These are phyloP conservation scores for Bolinopsis microptera DNA, from an alignment of 37 sponge, comb jelly and placozoan genomes.

Conservation along the genomic window DNA sequence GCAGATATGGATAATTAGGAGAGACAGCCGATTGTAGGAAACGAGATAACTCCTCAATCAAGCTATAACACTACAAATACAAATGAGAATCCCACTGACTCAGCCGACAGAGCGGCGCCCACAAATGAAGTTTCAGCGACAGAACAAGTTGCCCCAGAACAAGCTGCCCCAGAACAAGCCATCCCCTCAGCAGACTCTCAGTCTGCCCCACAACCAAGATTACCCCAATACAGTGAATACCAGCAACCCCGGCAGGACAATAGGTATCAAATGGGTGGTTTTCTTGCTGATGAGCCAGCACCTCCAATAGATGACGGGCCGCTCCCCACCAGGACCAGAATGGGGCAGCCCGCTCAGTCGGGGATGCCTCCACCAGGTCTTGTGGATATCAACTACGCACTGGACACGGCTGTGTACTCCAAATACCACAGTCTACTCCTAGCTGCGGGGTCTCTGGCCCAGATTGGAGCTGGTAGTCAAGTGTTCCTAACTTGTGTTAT, in stretches of 20 bases:
- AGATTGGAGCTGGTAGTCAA: not conserved
- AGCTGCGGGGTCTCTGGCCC: not conserved
- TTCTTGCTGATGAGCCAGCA: not conserved
- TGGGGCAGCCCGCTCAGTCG: not conserved
- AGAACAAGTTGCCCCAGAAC: not conserved
- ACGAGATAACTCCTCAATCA: not conserved
- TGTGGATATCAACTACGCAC: not conserved
- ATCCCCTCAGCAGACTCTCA: too few species aligned
- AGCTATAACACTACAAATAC: not conserved
- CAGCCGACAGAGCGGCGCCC: not conserved
- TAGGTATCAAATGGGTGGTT: not conserved
- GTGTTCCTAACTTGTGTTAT: slow-evolving; percentile 19
- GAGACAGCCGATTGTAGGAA: not conserved
- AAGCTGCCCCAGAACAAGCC: not conserved
- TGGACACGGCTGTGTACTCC: slow-evolving; percentile 5
- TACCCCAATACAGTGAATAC: not conserved
- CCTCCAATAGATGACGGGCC: slow-evolving; percentile 24
- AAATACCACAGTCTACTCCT: slow-evolving; percentile 10
- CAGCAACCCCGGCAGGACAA: not conserved
- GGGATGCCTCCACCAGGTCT: not conserved
- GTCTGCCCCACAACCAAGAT: not conserved
- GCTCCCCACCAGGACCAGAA: not conserved
- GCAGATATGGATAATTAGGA: not conserved
- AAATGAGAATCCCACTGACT: not conserved
- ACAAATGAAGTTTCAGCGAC: not conserved